A percentile compares a stretch with the other conserved stretches of the same genome.
phyloP scores from a whole-genome alignment of 2,888 invertebrate genomes.

The Alviniconcha strummeri region DNA sequence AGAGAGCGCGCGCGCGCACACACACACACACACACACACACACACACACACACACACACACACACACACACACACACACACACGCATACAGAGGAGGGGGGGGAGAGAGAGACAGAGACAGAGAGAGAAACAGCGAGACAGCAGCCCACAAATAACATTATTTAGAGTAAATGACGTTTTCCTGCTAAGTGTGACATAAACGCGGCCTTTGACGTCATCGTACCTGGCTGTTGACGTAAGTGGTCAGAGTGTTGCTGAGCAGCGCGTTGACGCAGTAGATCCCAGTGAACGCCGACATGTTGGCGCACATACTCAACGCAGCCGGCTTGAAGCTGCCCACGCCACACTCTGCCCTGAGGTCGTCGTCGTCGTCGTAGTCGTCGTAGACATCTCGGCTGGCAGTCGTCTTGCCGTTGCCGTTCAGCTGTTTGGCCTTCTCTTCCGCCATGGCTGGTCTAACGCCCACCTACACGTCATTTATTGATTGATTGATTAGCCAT shows the following conservation, averaged over 20 bases:
- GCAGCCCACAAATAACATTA: too few species aligned
- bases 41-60: too few species aligned
- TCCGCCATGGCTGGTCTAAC: neutral
- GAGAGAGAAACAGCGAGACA: too few species aligned
- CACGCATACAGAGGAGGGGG: too few species aligned
- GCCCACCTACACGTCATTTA: neutral
- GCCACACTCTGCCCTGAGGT: slow-evolving; percentile 28
- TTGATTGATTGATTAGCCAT: neutral
- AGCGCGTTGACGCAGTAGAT: slow-evolving; percentile 33
- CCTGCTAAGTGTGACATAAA: too few species aligned
- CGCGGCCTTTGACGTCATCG: neutral
- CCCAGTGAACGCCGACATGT: slow-evolving; percentile 30
- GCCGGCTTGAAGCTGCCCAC: slow-evolving; percentile 25
- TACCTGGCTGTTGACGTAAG: slow-evolving; percentile 39
- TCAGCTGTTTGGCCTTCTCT: too few species aligned
- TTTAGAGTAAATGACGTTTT: too few species aligned
- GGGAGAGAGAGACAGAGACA: too few species aligned
- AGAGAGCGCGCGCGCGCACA: too few species aligned
- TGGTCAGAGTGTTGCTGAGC: slow-evolving; percentile 27
- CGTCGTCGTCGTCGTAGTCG: neutral
- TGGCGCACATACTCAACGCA: slow-evolving; percentile 30
- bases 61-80: too few species aligned
- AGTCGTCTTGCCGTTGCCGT: neutral
- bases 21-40: too few species aligned
- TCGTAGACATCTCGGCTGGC: neutral